Conservation (phyloP, 2,888 invertebrate genomes). For the Odontothrips loti region DNA sequence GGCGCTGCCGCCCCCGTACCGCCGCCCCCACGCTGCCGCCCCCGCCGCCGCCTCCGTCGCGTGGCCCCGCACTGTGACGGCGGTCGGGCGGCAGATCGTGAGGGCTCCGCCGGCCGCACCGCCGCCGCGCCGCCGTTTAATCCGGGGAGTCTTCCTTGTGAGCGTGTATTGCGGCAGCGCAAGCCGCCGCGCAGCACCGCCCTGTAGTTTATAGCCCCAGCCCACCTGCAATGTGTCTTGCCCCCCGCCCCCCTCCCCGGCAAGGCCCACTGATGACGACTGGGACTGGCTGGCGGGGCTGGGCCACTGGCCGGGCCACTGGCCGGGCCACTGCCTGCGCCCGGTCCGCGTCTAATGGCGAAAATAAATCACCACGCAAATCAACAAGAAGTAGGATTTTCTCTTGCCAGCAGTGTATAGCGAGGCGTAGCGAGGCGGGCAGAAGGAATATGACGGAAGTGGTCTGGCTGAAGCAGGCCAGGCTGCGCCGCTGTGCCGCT, state of each 20-base stretch:
- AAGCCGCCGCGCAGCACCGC: not conserved
- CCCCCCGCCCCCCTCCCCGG: not conserved
- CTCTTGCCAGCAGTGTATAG: no score
- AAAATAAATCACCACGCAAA: constrained; percentile 1
- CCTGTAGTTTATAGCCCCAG: not conserved
- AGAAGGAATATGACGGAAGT: no score
- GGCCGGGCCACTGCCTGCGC: no score
- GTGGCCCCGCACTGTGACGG: no score
- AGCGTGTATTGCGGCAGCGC: not conserved
- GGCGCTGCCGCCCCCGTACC: not conserved
- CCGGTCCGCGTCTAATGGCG: not conserved
- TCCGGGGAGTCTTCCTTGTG: not conserved
- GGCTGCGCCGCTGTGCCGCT: no score
- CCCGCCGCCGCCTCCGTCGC: not conserved
- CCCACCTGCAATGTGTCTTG: constrained; percentile 11
- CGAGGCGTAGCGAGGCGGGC: not conserved
- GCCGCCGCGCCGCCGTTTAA: no score
- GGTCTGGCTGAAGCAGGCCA: no score
- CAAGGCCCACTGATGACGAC: not conserved
- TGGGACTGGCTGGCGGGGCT: not conserved
- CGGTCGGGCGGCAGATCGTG: no score
- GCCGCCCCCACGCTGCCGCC: not conserved
- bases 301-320: not conserved
- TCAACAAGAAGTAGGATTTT: not conserved
- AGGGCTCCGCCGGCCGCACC: no score